These are phyloP conservation scores for Colius striatus DNA, from an alignment of 2,113 vertebrate species.

Conservation along the genomic window DNA sequence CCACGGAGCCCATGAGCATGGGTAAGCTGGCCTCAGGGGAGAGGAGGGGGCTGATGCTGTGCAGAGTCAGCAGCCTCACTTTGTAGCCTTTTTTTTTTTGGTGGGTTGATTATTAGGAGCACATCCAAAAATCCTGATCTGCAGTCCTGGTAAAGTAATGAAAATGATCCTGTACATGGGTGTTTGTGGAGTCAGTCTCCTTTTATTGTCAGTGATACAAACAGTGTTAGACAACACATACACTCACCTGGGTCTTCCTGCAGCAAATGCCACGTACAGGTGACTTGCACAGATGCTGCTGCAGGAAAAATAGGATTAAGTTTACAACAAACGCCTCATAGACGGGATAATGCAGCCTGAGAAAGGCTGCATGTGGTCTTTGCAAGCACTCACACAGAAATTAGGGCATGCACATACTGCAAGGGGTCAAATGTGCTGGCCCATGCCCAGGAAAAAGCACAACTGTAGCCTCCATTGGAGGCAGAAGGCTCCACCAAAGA, in stretches of 20 bases:
- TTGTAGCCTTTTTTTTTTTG: not conserved
- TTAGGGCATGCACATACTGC: fast-evolving
- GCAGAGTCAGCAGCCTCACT: fast-evolving
- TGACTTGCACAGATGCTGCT: not conserved
- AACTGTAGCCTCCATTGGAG: not conserved
- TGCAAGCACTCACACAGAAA: not conserved
- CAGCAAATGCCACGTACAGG: not conserved
- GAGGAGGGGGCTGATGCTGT: not conserved
- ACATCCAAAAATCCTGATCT: not conserved
- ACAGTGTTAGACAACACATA: fast-evolving
- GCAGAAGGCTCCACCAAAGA: not conserved
- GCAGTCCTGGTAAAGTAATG: not conserved
- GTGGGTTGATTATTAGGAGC: not conserved
- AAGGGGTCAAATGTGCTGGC: not conserved
- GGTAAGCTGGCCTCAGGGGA: fast-evolving
- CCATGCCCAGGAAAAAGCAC: fast-evolving
- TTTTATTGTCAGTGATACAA: not conserved
- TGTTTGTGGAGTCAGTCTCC: not conserved
- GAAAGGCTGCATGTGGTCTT: not conserved
- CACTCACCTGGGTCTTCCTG: fast-evolving
- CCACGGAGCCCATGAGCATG: fast-evolving
- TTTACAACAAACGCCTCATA: fast-evolving
- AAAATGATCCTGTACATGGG: not conserved
- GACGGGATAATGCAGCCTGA: not conserved
- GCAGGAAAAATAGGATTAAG: not conserved